A percentile compares a stretch with the other conserved stretches of the same genome.
These are phyloP conservation scores for Azorinus chamasolen DNA, from an alignment of 2,888 invertebrate genomes.

Conservation along the genomic window DNA sequence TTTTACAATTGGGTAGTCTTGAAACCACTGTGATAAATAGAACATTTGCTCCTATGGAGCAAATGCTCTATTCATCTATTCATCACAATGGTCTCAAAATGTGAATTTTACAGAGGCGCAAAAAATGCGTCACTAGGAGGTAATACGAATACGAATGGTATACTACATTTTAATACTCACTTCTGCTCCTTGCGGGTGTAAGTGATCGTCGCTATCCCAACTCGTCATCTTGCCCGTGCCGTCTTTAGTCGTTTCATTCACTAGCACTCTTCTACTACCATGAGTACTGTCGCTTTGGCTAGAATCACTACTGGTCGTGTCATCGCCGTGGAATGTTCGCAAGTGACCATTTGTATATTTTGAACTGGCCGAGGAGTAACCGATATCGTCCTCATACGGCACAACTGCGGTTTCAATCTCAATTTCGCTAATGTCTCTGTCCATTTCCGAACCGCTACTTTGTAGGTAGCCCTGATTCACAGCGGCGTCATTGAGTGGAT, in stretches of 20 bases:
- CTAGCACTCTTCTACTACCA: conserved; percentile 68
- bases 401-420: conserved; percentile 74
- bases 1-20: too few relatives aligned
- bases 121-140: too few relatives aligned
- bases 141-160: too few relatives aligned
- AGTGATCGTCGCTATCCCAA: conserved; percentile 68
- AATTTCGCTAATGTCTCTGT: conserved; percentile 69
- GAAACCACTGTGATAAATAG: too few relatives aligned
- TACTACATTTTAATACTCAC: too few relatives aligned
- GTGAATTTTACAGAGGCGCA: too few relatives aligned
- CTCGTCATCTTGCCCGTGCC: conserved; percentile 62
- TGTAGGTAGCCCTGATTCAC: conserved; percentile 65
- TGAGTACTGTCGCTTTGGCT: conserved; percentile 73
- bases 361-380: conserved; percentile 32
- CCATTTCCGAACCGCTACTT: conserved; percentile 68
- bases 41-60: too few relatives aligned
- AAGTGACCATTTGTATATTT: conserved; percentile 54
- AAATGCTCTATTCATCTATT: too few relatives aligned
- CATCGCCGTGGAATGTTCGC: conserved; percentile 67
- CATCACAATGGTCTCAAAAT: too few relatives aligned
- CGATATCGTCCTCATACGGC: conserved; percentile 68
- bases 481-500: conserved; percentile 66
- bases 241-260: conserved; percentile 55
- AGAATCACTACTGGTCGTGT: conserved; percentile 69
- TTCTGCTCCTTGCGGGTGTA: conserved; percentile 64